phyloP scores from a whole-genome alignment of 2,888 invertebrate species.

The Agrotis clavis region DNA sequence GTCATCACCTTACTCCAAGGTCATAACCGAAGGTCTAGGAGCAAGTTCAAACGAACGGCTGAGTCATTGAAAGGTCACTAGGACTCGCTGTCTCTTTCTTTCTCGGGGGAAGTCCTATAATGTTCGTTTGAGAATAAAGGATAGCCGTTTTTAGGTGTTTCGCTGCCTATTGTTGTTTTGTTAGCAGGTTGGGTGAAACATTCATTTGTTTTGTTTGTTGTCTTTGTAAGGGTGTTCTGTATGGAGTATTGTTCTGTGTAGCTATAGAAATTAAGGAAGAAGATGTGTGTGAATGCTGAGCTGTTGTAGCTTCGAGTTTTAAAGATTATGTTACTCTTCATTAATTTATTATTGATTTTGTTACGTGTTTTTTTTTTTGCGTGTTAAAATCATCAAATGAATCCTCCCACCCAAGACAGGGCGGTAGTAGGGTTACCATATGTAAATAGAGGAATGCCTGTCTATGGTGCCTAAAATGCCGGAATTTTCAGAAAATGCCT shows the following conservation, averaged over 20 bases:
- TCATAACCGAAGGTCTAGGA: slow-evolving; percentile 53
- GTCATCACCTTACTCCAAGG: slow-evolving; percentile 60
- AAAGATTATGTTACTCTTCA: too few relatives aligned
- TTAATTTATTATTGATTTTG: too few relatives aligned
- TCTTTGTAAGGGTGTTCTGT: not conserved
- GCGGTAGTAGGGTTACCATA: too few relatives aligned
- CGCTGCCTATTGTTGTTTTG: slow-evolving; percentile 26
- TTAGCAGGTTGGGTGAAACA: slow-evolving; percentile 22
- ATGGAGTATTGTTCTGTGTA: slow-evolving; percentile 18
- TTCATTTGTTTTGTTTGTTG: slow-evolving; percentile 33
- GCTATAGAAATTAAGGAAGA: not conserved
- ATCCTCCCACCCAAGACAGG: too few relatives aligned
- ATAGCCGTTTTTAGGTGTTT: slow-evolving; percentile 15
- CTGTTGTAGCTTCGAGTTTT: not conserved
- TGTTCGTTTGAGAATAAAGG: slow-evolving; percentile 16
- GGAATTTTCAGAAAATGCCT: too few relatives aligned
- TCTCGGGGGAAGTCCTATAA: slow-evolving; percentile 12
- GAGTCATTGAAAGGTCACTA: slow-evolving; percentile 52
- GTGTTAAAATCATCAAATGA: too few relatives aligned
- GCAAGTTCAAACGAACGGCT: slow-evolving; percentile 61
- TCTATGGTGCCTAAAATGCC: too few relatives aligned
- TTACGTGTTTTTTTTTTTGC: too few relatives aligned
- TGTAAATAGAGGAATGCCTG: too few relatives aligned
- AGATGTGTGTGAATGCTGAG: too few relatives aligned
- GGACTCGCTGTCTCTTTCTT: slow-evolving; percentile 44